Conservation (phyloP, 2,113 vertebrate species). For the Trichomycterus rosablanca region DNA sequence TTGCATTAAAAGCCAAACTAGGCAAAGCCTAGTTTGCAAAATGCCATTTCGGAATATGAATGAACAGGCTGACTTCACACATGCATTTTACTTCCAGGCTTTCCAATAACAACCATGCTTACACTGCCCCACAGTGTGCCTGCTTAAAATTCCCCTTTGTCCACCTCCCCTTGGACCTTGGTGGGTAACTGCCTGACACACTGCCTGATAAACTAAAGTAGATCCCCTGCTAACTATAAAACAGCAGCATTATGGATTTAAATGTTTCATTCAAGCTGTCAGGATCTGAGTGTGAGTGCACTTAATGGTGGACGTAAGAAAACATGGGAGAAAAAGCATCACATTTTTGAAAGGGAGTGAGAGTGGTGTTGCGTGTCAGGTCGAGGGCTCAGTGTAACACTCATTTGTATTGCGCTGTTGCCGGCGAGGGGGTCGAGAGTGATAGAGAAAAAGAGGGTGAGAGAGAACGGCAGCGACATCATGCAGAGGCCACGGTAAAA, state of each 20-base stretch:
- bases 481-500: conserved; percentile 73
- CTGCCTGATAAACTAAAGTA: conserved; percentile 32
- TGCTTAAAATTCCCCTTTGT: conserved; percentile 40
- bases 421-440: conserved; percentile 61
- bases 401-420: conserved; percentile 52
- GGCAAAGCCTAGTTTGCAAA: too few species aligned
- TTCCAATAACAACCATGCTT: conserved; percentile 52
- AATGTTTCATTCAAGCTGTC: conserved; percentile 65
- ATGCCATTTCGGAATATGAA: conserved; percentile 13
- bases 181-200: conserved; percentile 1
- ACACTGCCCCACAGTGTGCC: conserved; percentile 13
- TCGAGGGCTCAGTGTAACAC: conserved; percentile 28
- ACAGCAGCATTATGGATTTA: conserved; percentile 61
- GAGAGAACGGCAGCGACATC: conserved; percentile 76
- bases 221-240: conserved; percentile 21
- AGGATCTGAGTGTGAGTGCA: conserved; percentile 37
- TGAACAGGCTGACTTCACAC: conserved; percentile 27
- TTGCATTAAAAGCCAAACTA: conserved; percentile 47
- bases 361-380: conserved; percentile 19
- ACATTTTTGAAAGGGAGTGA: conserved; percentile 29
- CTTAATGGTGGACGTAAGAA: conserved; percentile 52
- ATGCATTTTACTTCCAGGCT: conserved; percentile 40
- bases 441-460: conserved; percentile 47
- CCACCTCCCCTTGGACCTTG: conserved; percentile 5
- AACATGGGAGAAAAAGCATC: conserved; percentile 13